Evolutionary conservation across 2,888 invertebrate species (phyloP).

Genomic region (Globia sparganii): DNA sequence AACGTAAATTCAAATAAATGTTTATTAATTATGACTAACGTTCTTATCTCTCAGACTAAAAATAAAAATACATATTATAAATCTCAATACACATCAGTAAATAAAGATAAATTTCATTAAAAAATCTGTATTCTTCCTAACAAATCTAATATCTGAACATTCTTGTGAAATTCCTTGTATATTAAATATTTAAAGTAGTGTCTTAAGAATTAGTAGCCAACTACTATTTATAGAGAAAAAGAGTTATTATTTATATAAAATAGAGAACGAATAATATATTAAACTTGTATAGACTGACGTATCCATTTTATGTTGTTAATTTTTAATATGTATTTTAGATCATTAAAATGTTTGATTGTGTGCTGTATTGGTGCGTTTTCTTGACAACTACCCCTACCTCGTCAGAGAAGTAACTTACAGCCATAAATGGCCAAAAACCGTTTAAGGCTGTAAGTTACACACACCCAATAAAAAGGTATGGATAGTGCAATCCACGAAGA

Average conservation of each 20-base stretch:
- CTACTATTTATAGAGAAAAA: constrained; percentile 67
- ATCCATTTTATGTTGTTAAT: constrained; percentile 72
- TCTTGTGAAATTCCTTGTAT: constrained; percentile 59
- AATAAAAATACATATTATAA: constrained; percentile 60
- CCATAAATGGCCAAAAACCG: too few relatives aligned
- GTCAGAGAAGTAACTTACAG: not conserved
- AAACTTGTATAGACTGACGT: constrained; percentile 77
- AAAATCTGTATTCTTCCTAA: constrained; percentile 27
- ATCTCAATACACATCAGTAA: constrained; percentile 32
- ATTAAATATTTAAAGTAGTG: constrained; percentile 54
- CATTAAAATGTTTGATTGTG: constrained; percentile 77
- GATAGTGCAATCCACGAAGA: too few relatives aligned
- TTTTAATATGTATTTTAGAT: constrained; percentile 73
- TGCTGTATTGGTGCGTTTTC: constrained; percentile 64
- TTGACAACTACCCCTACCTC: not conserved
- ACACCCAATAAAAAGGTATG: not conserved
- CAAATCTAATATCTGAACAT: constrained; percentile 42
- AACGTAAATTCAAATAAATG: constrained; percentile 14
- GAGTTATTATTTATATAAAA: constrained; percentile 72
- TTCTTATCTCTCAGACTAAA: constrained; percentile 55
- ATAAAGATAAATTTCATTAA: not conserved
- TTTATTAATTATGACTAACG: constrained; percentile 20
- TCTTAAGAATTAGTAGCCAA: constrained; percentile 58
- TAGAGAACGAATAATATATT: constrained; percentile 73
- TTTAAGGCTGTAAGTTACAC: too few relatives aligned